Conservation (phyloP, 2,113 vertebrate species). For the Saiga tatarica region DNA sequence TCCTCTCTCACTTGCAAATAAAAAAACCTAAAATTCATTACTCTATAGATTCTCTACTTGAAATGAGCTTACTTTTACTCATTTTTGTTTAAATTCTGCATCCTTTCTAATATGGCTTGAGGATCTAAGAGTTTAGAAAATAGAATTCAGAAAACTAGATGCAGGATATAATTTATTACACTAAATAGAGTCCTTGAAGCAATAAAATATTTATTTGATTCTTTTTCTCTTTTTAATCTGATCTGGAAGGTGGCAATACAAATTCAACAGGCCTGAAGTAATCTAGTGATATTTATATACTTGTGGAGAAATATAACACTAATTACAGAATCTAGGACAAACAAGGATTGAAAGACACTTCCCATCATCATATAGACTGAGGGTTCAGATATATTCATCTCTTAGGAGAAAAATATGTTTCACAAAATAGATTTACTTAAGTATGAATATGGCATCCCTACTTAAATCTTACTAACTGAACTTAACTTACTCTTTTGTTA, state of each 20-base stretch:
- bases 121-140: not conserved
- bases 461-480: not conserved
- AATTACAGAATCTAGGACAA: not conserved
- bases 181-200: not conserved
- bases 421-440: not conserved
- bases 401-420: not conserved
- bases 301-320: not conserved
- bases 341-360: not conserved
- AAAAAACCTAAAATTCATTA: not conserved
- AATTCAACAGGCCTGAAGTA: not conserved
- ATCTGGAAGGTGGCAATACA: not conserved
- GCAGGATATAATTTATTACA: not conserved
- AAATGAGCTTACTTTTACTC: conserved; percentile 29
- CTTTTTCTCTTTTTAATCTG: not conserved
- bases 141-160: not conserved
- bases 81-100: not conserved
- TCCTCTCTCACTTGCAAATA: not conserved
- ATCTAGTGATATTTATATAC: not conserved
- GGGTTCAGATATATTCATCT: not conserved
- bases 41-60: not conserved
- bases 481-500: not conserved
- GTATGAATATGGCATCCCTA: not conserved
- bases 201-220: conserved; percentile 11
- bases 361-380: not conserved
- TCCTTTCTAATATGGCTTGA: not conserved